Conservation (phyloP, 1,140 invertebrate species). For the Plodia interpunctella region DNA sequence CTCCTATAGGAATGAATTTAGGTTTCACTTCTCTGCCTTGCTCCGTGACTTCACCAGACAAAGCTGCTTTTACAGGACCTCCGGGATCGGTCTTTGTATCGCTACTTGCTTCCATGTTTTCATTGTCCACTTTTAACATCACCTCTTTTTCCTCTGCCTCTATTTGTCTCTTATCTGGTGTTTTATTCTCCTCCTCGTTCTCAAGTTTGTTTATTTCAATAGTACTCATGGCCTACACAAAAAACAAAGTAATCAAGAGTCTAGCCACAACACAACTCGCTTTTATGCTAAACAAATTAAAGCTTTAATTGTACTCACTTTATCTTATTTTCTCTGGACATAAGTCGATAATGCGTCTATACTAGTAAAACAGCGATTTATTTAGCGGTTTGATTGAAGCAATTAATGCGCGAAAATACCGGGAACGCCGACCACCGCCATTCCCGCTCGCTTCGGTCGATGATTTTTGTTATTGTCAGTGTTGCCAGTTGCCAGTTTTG, state of each 20-base stretch:
- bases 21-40: conserved; percentile 84
- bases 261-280: background rate
- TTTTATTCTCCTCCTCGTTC: conserved; percentile 74
- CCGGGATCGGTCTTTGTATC: conserved; percentile 73
- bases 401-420: conserved; percentile 15
- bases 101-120: conserved; percentile 51
- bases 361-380: background rate
- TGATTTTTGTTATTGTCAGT: conserved; percentile 3
- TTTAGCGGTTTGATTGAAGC: background rate
- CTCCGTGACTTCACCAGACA: conserved; percentile 78
- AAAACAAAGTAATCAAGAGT: conserved; percentile 7
- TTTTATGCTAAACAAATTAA: background rate
- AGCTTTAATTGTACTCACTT: conserved; percentile 2
- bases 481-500: background rate
- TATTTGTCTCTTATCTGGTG: conserved; percentile 84
- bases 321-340: background rate
- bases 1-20: conserved; percentile 89
- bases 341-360: background rate
- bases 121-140: conserved; percentile 82
- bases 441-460: conserved; percentile 18
- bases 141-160: conserved; percentile 84
- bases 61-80: conserved; percentile 74
- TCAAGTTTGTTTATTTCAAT: conserved; percentile 59
- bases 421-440: conserved; percentile 11
- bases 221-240: conserved; percentile 46